Base-by-base conservation (phyloP, 2,113 vertebrate species). In the Pholis gunnellus region DNA sequence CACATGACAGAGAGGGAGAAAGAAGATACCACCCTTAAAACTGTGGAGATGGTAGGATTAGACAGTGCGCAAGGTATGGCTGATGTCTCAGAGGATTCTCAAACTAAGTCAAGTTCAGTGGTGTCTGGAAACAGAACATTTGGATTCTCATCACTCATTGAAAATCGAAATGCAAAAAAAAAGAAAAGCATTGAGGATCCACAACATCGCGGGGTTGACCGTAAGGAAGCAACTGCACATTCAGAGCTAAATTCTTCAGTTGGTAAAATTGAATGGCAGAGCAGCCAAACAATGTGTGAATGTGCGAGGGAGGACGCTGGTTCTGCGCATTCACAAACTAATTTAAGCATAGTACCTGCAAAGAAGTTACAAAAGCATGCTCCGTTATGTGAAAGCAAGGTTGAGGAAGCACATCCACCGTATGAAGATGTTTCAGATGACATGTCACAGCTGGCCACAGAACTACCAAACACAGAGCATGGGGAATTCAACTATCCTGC, bases 391-490 rank as follows among this genome's bases (percentile, higher is more conserved):
- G 6, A 42, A 42, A 52, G 9, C 3, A 3, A 25, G 22, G 11
- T 0, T 20, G 5, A n/a, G 7, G 20, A 20, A 4, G 9, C 5
- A 44, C 9, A 42, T 50, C 44, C 38, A 4, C 6, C 11, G 9
- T 88, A 83, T 67, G 88, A 92, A 18, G 76, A 90, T 34, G 42
- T 86, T 70, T 84, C 88, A 25, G 83, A 59, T 18, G 84, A 60
- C 29, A 3, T 4, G 1, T 4, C 59, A 2, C n/a, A 64, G 3
- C 5, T 9, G 7, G 27, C 22, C 17, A n/a, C 13, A n/a, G 0
- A 68, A n/a, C 3, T 42, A 9, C 31, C 36, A 3, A 5, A 10
- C 9, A 20, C 9, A n/a, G 31, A n/a, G 0, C 44, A 7, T 11
- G 14, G 25, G 11, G 20, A 29, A 34, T 63, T n/a, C 3, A 27